Evolutionary conservation across 2,797 vertebrate species (phyloP), one percentile per base, ranked within the genome.

Genomic region (Rhinoraja longicauda): DNA sequence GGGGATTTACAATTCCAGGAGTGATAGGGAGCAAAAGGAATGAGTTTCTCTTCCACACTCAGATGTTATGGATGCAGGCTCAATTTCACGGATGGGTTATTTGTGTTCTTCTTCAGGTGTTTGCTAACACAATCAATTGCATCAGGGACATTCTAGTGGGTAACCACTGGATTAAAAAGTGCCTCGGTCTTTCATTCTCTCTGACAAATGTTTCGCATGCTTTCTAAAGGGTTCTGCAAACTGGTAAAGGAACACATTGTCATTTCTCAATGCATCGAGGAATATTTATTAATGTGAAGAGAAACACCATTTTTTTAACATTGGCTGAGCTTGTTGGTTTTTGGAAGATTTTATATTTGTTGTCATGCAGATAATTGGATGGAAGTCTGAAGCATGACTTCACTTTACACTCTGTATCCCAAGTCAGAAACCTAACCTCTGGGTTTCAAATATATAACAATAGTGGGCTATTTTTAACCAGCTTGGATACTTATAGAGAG

Each of bases 41-140:
- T 19, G 4, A 15, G 29, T 62, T 86, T 62, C 29, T 17, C 57
- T n/a, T 17, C 59, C 17, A 13, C 29, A 62, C 29, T 59, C 57
- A 86, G 57, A 17, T 84, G 57, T 62, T 86, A 62, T 57, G 6
- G 82, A 17, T 17, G 15, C 57, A 86, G 59, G 59, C 82, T 64
- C 82, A 86, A 86, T 86, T 86, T 86, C 82, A 86, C 15, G 29
- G 82, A 64, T 86, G 82, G 59, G 13, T 86, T 86, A 7, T 32
- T 53, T 86, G 59, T 86, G 82, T 5, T 64, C 15, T 82, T 57
- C 39, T n/a, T 64, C 62, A 86, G 82, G 62, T 32, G 82, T 62
- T 62, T 59, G n/a, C 29, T 64, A 57, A 86, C 29, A 86, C 57
- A n/a, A 86, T 86, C 59, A 29, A 64, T 64, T 10, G 59, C 82